These are phyloP conservation scores for Neodiprion pinetum DNA, from an alignment of 1,140 invertebrate genomes.

Conservation along the genomic window DNA sequence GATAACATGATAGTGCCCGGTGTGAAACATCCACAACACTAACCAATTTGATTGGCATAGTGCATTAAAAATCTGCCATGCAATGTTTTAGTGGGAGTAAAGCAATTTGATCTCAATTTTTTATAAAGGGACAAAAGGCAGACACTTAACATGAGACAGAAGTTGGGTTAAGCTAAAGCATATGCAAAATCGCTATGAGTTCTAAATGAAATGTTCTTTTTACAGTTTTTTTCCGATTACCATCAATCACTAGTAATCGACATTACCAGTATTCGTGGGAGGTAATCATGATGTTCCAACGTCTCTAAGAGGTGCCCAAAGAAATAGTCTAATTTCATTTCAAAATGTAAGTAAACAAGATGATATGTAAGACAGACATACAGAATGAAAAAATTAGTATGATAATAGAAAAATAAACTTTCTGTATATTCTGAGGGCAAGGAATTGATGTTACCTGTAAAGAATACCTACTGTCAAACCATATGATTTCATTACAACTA, in stretches of 20 bases:
- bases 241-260: neutral
- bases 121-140: conserved; percentile 4
- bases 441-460: too few relatives aligned
- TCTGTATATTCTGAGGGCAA: too few relatives aligned
- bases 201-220: conserved; percentile 2
- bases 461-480: too few relatives aligned
- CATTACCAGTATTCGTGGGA: too few relatives aligned
- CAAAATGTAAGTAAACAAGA: neutral
- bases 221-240: neutral
- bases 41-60: conserved; percentile 21
- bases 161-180: conserved; percentile 15
- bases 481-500: too few relatives aligned
- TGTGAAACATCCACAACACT: conserved; percentile 6
- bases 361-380: too few relatives aligned
- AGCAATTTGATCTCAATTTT: conserved; percentile 22
- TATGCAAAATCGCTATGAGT: conserved; percentile 12
- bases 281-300: too few relatives aligned
- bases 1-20: neutral
- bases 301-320: too few relatives aligned
- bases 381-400: too few relatives aligned
- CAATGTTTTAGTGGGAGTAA: conserved; percentile 34
- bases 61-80: conserved; percentile 39
- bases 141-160: conserved; percentile 12
- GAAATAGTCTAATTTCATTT: neutral
- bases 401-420: too few relatives aligned